Conservation (phyloP, 2,113 vertebrate species). For the Brachyhypopomus gauderio region DNA sequence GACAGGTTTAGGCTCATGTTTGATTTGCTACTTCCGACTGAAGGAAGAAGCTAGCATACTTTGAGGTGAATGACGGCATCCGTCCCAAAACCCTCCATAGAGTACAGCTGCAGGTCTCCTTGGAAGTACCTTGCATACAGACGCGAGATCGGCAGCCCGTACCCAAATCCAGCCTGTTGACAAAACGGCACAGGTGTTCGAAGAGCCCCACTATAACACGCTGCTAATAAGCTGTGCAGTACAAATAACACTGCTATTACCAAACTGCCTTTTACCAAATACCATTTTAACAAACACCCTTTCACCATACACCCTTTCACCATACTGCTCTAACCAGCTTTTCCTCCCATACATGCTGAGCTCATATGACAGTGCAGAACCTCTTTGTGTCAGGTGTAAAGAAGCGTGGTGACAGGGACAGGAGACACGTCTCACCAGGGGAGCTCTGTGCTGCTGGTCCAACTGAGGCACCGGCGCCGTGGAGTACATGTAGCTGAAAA, state of each 20-base stretch:
- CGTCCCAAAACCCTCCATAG: slow-evolving; percentile 92
- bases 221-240: background rate
- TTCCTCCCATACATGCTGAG: background rate
- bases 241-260: slow-evolving; percentile 21
- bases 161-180: slow-evolving; percentile 89
- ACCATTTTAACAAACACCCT: background rate
- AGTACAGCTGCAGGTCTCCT: slow-evolving; percentile 92
- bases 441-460: slow-evolving; percentile 76
- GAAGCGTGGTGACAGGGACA: slow-evolving; percentile 20
- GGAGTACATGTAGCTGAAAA: slow-evolving; percentile 97
- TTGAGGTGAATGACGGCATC: slow-evolving; percentile 92
- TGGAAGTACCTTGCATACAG: slow-evolving; percentile 97
- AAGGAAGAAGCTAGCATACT: slow-evolving; percentile 62
- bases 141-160: slow-evolving; percentile 91
- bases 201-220: too few relatives aligned
- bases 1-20: background rate
- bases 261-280: too few relatives aligned
- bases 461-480: slow-evolving; percentile 86
- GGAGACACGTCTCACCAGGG: slow-evolving; percentile 73
- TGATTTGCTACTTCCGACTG: background rate
- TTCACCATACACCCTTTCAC: too few relatives aligned
- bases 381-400: slow-evolving; percentile 11
- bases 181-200: slow-evolving; percentile 37
- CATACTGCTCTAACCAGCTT: background rate
- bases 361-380: background rate